A percentile compares a stretch with the other conserved stretches of the same genome.
Evolutionary conservation across 2,888 invertebrate genomes (phyloP).

Genomic region (Diaphora mendica): DNA sequence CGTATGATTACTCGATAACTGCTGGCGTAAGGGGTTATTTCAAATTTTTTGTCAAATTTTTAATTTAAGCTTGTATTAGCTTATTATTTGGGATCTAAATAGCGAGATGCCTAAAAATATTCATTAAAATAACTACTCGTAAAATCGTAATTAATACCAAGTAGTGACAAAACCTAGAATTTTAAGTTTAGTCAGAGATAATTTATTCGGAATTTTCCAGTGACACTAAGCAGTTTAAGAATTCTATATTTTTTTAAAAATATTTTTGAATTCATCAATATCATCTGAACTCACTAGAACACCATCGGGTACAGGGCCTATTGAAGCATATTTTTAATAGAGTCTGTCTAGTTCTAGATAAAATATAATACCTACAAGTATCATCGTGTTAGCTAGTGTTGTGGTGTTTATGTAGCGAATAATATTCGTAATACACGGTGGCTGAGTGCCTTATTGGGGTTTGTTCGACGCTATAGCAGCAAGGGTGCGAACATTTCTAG

Average conservation of each 20-base stretch:
- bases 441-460: slow-evolving; percentile 34
- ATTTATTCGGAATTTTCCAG: background rate
- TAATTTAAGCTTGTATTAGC: too few species aligned
- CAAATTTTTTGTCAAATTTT: too few species aligned
- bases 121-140: too few species aligned
- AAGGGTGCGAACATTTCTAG: slow-evolving; percentile 12
- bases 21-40: too few species aligned
- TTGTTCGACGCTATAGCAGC: slow-evolving; percentile 21
- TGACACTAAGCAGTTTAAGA: background rate
- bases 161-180: background rate
- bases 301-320: background rate
- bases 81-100: too few species aligned
- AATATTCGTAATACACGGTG: slow-evolving; percentile 33
- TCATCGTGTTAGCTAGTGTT: background rate
- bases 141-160: too few species aligned
- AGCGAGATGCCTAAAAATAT: too few species aligned
- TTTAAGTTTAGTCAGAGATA: background rate
- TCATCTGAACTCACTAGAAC: background rate
- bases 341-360: background rate
- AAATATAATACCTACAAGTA: background rate
- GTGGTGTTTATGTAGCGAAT: slow-evolving; percentile 5
- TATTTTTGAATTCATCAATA: background rate
- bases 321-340: background rate
- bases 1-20: too few species aligned
- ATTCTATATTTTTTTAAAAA: background rate